These are phyloP conservation scores for Chironex yamaguchii DNA, from an alignment of 30 jellyfish, hydroid and myxozoan species.

Conservation along the genomic window DNA sequence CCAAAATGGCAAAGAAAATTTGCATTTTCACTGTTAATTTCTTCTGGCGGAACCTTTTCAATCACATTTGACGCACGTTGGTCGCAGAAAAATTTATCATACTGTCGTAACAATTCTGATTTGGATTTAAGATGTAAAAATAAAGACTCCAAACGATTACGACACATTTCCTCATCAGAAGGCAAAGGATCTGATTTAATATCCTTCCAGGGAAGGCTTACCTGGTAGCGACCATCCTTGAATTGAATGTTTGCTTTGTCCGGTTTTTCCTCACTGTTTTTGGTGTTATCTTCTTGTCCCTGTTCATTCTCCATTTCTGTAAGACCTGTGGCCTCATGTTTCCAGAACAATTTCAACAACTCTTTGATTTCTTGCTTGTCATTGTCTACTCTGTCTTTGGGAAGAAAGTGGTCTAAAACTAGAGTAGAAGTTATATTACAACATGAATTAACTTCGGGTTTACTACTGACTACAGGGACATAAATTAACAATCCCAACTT, in stretches of 20 bases:
- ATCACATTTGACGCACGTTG: constrained; percentile 20
- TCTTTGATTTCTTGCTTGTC: constrained; percentile 40
- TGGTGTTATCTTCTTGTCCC: too few species aligned
- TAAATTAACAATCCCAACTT: constrained; percentile 65
- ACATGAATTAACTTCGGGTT: neutral
- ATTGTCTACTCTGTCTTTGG: neutral
- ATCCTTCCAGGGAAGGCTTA: neutral
- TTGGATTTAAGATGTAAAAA: constrained; percentile 7
- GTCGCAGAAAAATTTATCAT: neutral
- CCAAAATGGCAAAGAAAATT: constrained; percentile 12
- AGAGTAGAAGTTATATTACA: constrained; percentile 35
- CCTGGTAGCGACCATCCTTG: neutral
- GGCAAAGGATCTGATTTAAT: constrained; percentile 3
- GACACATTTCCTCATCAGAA: constrained; percentile 7
- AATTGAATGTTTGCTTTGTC: too few species aligned
- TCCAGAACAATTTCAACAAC: constrained; percentile 42
- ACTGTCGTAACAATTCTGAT: constrained; percentile 13
- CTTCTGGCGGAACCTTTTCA: constrained; percentile 52
- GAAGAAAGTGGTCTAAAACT: constrained; percentile 3
- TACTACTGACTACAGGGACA: neutral
- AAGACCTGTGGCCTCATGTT: constrained; percentile 36
- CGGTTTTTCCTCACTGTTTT: too few species aligned
- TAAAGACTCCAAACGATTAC: neutral
- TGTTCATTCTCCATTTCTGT: too few species aligned
- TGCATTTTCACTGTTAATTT: neutral